Evolutionary conservation across 2,888 invertebrate species (phyloP).

Genomic region (Caenorhabditis drosophilae): DNA sequence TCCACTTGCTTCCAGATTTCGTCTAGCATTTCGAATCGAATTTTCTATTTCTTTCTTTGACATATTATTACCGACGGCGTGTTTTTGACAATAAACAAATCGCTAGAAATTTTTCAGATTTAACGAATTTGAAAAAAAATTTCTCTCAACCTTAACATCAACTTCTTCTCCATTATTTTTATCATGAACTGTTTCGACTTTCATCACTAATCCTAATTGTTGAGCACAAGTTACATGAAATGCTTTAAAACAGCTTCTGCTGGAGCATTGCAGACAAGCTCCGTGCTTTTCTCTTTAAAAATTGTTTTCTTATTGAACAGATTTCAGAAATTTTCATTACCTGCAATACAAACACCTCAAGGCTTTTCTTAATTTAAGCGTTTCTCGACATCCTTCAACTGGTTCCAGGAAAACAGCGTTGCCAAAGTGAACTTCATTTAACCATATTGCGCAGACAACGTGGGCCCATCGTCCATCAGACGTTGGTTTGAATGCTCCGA

Average conservation of each 20-base stretch:
- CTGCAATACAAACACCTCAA: conserved; percentile 92
- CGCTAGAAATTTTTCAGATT: conserved; percentile 22
- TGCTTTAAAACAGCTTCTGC: conserved; percentile 75
- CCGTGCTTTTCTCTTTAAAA: conserved; percentile 44
- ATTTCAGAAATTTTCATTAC: conserved; percentile 1
- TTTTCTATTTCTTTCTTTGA: conserved; percentile 13
- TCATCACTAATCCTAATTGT: conserved; percentile 89
- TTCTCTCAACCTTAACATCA: conserved; percentile 29
- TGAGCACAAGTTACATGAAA: conserved; percentile 99
- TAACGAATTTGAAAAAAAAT: not conserved
- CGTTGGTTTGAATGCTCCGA: conserved; percentile 93
- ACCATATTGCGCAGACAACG: conserved; percentile 97
- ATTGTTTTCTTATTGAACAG: not conserved
- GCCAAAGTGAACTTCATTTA: conserved; percentile 88
- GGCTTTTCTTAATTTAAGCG: conserved; percentile 77
- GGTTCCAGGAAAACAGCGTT: conserved; percentile 87
- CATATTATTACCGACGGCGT: conserved; percentile 20
- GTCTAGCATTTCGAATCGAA: conserved; percentile 16
- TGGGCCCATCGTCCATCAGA: conserved; percentile 97
- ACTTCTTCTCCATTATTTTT: conserved; percentile 7
- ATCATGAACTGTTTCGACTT: conserved; percentile 68
- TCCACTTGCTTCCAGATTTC: conserved; percentile 29
- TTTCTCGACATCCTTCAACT: conserved; percentile 79
- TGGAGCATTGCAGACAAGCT: conserved; percentile 53
- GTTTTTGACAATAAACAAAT: conserved; percentile 54